phyloP scores from a whole-genome alignment of 1,140 invertebrate species.

The Drosophila chauvacae region DNA sequence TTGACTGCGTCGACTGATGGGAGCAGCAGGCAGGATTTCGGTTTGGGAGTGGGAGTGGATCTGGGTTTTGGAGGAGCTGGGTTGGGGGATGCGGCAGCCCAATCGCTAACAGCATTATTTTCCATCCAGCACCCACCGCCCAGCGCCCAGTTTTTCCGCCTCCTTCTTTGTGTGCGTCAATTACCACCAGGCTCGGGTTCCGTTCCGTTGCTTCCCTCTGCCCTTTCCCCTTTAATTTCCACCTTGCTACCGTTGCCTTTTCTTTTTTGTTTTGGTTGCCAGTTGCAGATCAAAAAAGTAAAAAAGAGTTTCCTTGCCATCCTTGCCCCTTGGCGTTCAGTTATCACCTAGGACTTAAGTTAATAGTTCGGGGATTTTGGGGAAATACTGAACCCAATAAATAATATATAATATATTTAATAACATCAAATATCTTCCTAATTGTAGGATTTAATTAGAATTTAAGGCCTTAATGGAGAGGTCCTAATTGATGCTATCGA shows the following conservation, averaged over 20 bases:
- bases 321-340: neutral
- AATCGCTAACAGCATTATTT: slow-evolving; percentile 42
- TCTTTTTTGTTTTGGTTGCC: neutral
- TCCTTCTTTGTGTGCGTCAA: slow-evolving; percentile 40
- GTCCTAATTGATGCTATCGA: too few relatives aligned
- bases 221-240: slow-evolving; percentile 20
- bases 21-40: slow-evolving; percentile 8
- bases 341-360: neutral
- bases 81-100: slow-evolving; percentile 4
- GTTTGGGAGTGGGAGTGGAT: neutral
- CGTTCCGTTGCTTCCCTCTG: neutral
- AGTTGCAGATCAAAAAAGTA: slow-evolving; percentile 5
- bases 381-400: neutral
- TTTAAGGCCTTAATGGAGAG: too few relatives aligned
- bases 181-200: slow-evolving; percentile 32
- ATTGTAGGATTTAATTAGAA: too few relatives aligned
- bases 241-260: slow-evolving; percentile 4
- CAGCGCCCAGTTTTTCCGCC: slow-evolving; percentile 6
- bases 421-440: too few relatives aligned
- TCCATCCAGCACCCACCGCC: neutral
- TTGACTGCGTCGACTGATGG: slow-evolving; percentile 62
- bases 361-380: neutral
- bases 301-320: slow-evolving; percentile 5
- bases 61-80: slow-evolving; percentile 7
- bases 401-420: too few relatives aligned